phyloP scores from a whole-genome alignment of 2,888 invertebrate species.

The Agrochola lychnidis region DNA sequence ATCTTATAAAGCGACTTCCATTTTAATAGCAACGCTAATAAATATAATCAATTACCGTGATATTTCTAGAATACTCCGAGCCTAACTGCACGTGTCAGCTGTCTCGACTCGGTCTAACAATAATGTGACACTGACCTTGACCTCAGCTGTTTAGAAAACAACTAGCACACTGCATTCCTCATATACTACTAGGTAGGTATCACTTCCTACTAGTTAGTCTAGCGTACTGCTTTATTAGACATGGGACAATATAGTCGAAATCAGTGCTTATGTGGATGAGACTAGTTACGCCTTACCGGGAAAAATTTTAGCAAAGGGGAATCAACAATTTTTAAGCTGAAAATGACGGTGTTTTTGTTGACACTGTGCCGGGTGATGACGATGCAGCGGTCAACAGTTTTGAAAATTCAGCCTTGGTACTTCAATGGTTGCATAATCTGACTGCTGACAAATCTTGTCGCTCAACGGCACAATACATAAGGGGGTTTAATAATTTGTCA shows the following conservation, averaged over 20 bases:
- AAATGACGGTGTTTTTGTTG: background rate
- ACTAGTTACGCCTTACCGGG: background rate
- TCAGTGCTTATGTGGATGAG: background rate
- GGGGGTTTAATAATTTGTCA: background rate
- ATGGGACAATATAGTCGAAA: background rate
- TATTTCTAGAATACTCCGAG: slow-evolving; percentile 9
- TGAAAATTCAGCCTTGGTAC: background rate
- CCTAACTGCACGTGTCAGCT: background rate
- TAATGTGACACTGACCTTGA: slow-evolving; percentile 28
- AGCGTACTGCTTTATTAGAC: background rate
- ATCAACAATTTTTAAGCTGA: background rate
- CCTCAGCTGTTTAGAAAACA: slow-evolving; percentile 15
- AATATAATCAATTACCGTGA: background rate
- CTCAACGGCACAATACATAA: background rate
- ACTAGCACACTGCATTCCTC: slow-evolving; percentile 1
- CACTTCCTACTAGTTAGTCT: slow-evolving; percentile 15
- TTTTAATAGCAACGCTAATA: background rate
- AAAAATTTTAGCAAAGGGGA: background rate
- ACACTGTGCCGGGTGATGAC: no score
- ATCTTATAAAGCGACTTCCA: background rate
- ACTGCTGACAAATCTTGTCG: background rate
- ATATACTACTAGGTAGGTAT: background rate
- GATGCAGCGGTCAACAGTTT: background rate
- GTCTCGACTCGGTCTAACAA: slow-evolving; percentile 2
- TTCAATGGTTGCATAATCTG: background rate